A percentile compares a stretch with the other conserved stretches of the same genome.
These are phyloP conservation scores for Ceratosolen solmsi DNA, from an alignment of 1,140 invertebrate species.

Conservation along the genomic window DNA sequence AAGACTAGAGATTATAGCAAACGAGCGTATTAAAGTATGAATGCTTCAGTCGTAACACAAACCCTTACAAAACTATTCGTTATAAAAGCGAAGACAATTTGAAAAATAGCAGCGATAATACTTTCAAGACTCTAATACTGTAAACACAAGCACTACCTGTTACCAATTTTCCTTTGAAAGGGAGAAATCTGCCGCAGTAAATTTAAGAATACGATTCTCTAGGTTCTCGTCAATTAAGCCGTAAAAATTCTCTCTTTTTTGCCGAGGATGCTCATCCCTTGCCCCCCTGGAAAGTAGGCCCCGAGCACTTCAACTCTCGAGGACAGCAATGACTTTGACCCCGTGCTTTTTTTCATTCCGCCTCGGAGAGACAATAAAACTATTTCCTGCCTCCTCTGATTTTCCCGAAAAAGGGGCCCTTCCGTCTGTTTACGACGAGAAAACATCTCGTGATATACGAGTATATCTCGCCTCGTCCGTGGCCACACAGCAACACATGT, in stretches of 20 bases:
- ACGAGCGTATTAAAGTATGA: background rate
- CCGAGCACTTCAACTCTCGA: background rate
- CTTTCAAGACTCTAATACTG: background rate
- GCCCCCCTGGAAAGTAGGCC: background rate
- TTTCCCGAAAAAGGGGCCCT: slow-evolving; percentile 18
- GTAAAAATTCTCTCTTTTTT: slow-evolving; percentile 22
- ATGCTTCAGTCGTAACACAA: background rate
- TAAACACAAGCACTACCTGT: background rate
- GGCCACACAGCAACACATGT: slow-evolving; percentile 40
- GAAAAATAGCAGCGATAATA: background rate
- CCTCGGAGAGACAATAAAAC: slow-evolving; percentile 37
- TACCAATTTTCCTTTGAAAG: background rate
- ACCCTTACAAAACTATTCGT: background rate
- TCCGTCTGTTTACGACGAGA: slow-evolving; percentile 38
- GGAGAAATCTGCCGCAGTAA: background rate
- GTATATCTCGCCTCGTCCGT: background rate
- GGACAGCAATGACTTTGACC: background rate
- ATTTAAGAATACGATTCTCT: background rate
- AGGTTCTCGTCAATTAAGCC: slow-evolving; percentile 27
- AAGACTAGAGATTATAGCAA: background rate
- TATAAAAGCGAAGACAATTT: background rate
- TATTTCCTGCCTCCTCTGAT: slow-evolving; percentile 32
- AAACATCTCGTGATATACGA: slow-evolving; percentile 32
- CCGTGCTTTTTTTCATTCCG: background rate
- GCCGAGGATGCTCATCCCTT: background rate